A percentile compares a stretch with the other conserved stretches of the same genome.
phyloP scores from a whole-genome alignment of 2,113 vertebrate species.

The Atrichornis clamosus region DNA sequence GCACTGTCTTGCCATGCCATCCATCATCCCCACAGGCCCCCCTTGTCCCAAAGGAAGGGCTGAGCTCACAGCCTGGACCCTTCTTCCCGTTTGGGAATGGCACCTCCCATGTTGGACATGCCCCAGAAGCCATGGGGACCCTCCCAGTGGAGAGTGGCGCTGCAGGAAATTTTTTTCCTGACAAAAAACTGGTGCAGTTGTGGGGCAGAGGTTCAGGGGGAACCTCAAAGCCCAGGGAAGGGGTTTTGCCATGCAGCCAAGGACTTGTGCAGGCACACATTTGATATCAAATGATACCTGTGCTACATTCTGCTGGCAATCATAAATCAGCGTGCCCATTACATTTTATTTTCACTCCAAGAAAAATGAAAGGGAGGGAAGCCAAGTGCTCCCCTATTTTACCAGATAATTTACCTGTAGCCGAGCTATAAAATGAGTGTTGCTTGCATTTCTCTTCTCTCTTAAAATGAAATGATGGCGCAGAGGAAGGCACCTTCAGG shows the following conservation, averaged over 20 bases:
- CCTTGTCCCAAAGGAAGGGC: background rate
- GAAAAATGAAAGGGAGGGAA: background rate
- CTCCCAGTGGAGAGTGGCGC: background rate
- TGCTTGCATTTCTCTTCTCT: background rate
- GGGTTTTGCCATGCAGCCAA: background rate
- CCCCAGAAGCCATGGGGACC: background rate
- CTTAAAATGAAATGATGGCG: background rate
- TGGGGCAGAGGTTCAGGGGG: background rate
- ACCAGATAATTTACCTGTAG: slow-evolving; percentile 1
- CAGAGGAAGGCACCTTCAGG: slow-evolving; percentile 28
- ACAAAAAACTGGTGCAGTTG: background rate
- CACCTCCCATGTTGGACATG: rapidly evolving
- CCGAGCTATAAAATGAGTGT: background rate
- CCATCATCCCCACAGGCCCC: rapidly evolving
- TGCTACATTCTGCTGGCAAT: background rate
- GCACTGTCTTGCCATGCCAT: background rate
- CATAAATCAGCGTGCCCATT: background rate
- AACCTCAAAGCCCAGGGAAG: rapidly evolving
- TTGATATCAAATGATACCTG: background rate
- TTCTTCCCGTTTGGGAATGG: background rate
- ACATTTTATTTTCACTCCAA: background rate
- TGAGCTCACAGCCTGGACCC: background rate
- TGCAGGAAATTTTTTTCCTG: background rate
- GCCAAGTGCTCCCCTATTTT: background rate
- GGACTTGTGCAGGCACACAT: background rate